Evolutionary conservation across 2,888 invertebrate genomes (phyloP).

Genomic region (Urechis unicinctus): DNA sequence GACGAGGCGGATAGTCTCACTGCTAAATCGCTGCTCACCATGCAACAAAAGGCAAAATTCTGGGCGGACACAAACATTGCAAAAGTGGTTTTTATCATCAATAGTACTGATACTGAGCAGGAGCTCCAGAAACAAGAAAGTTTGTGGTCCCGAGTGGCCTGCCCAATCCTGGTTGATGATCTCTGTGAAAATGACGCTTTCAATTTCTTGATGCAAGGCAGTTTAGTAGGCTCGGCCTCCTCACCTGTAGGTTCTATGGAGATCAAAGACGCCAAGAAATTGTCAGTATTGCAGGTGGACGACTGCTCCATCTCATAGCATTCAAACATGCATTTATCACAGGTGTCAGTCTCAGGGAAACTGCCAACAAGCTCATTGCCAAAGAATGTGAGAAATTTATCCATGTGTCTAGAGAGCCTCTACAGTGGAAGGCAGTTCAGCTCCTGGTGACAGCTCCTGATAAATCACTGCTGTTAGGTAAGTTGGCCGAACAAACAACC

Average conservation of each 20-base stretch:
- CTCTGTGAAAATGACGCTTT: constrained; percentile 12
- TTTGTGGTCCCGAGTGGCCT: constrained; percentile 20
- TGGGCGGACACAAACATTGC: constrained; percentile 24
- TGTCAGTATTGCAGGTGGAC: constrained; percentile 15
- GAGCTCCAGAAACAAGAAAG: constrained; percentile 13
- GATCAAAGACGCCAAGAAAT: too few relatives aligned
- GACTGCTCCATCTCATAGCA: constrained; percentile 14
- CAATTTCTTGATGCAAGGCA: constrained; percentile 7
- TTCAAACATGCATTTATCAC: constrained; percentile 11
- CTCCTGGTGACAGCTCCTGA: constrained; percentile 5
- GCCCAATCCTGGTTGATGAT: constrained; percentile 16
- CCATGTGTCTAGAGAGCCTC: constrained; percentile 8
- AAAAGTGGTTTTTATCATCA: constrained; percentile 21
- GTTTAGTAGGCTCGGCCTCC: not conserved
- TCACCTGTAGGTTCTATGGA: constrained; percentile 9
- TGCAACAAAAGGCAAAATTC: constrained; percentile 25
- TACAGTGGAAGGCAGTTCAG: constrained; percentile 9
- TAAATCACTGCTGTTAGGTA: constrained; percentile 8
- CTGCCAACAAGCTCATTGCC: constrained; percentile 3
- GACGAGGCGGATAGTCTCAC: constrained; percentile 15
- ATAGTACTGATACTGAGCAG: constrained; percentile 14
- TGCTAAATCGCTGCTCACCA: constrained; percentile 10
- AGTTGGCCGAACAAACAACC: constrained; percentile 8
- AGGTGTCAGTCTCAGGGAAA: constrained; percentile 8
- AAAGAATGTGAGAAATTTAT: constrained; percentile 20